These are phyloP conservation scores for Lepisosteus oculatus DNA, from an alignment of 2,113 vertebrate species.

Conservation along the genomic window DNA sequence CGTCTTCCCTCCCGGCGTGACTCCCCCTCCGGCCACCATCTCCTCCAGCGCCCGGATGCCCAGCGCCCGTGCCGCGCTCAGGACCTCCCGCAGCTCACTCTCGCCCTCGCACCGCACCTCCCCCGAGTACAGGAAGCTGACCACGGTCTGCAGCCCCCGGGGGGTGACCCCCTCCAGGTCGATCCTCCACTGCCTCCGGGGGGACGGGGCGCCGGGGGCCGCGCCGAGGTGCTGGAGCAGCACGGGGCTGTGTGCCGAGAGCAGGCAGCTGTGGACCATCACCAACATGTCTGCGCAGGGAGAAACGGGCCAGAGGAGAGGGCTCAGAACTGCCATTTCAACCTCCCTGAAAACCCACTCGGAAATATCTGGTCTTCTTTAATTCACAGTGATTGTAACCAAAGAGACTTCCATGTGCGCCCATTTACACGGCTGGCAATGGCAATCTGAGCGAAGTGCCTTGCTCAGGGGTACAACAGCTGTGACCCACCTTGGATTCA, in stretches of 20 bases:
- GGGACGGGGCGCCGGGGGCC: constrained; percentile 30
- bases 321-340: constrained; percentile 8
- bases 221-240: constrained; percentile 68
- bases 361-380: too few species aligned
- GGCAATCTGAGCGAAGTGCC: neutral
- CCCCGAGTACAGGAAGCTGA: constrained; percentile 78
- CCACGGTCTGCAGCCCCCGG: constrained; percentile 71
- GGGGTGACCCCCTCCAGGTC: constrained; percentile 66
- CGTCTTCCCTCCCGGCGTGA: constrained; percentile 12
- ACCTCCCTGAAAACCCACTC: too few species aligned
- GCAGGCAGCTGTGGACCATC: constrained; percentile 78
- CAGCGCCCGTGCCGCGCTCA: constrained; percentile 68
- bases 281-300: constrained; percentile 69
- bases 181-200: constrained; percentile 59
- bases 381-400: too few species aligned
- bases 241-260: constrained; percentile 80
- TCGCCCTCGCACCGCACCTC: constrained; percentile 65
- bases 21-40: constrained; percentile 28
- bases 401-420: too few species aligned
- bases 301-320: constrained; percentile 55
- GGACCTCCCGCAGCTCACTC: constrained; percentile 68
- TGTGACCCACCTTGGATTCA: neutral
- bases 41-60: constrained; percentile 61
- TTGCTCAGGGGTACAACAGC: neutral
- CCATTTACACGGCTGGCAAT: neutral